These are phyloP conservation scores for Anguilla japonica DNA, from an alignment of 2,113 vertebrate genomes.

Conservation along the genomic window DNA sequence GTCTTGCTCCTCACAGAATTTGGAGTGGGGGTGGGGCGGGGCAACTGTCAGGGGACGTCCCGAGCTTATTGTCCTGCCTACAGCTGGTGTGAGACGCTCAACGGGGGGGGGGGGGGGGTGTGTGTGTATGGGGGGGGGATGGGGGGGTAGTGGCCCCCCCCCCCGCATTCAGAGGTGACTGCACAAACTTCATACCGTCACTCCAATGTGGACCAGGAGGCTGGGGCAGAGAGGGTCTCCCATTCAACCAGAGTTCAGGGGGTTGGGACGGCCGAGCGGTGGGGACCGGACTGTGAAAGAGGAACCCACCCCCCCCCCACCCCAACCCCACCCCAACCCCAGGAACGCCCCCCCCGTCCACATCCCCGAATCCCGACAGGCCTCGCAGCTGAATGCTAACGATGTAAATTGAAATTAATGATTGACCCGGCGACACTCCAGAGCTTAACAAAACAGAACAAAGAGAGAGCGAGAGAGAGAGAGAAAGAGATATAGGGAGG, in stretches of 20 bases:
- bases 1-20: not conserved
- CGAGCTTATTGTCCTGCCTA: constrained; percentile 23
- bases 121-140: no score
- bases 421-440: constrained; percentile 25
- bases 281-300: not conserved
- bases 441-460: constrained; percentile 29
- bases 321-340: constrained; percentile 14
- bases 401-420: constrained; percentile 38
- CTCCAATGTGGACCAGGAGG: constrained; percentile 24
- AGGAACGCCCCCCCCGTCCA: not conserved
- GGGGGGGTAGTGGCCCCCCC: not conserved
- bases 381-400: constrained; percentile 53
- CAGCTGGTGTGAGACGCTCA: constrained; percentile 31
- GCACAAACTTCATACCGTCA: constrained; percentile 46
- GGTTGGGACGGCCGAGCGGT: not conserved
- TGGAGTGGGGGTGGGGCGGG: not conserved
- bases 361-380: constrained; percentile 17
- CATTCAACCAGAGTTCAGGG: constrained; percentile 36
- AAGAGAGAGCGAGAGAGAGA: constrained; percentile 6
- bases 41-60: constrained; percentile 22
- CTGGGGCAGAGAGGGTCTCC: constrained; percentile 21
- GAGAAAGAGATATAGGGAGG: no score
- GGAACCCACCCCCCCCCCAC: not conserved
- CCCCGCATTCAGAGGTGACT: constrained; percentile 34
- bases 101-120: not conserved